A percentile compares a stretch with the other conserved stretches of the same genome.
Conservation (phyloP, 2,113 vertebrate species). For the Bubo bubo region DNA sequence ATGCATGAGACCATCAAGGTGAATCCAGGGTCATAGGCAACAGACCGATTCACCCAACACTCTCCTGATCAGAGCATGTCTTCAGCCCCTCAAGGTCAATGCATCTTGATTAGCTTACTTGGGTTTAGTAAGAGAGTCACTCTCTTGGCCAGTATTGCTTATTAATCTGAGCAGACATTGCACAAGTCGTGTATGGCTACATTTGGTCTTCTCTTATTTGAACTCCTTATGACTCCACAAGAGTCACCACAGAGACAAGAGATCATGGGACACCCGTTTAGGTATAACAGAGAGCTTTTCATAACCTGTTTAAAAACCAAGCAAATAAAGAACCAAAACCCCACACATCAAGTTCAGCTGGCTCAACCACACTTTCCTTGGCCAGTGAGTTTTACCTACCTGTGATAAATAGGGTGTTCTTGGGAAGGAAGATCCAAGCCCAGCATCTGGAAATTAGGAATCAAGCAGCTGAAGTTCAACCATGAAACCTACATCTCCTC, state of each 20-base stretch:
- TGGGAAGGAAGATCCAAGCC: neutral
- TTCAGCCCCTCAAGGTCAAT: neutral
- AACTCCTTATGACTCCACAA: neutral
- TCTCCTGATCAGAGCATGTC: neutral
- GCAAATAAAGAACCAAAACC: neutral
- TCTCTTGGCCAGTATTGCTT: neutral
- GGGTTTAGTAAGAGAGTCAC: neutral
- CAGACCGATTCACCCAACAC: rapidly evolving
- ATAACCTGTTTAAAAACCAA: neutral
- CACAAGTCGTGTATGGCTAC: neutral
- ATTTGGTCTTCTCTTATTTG: neutral
- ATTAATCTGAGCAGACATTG: neutral
- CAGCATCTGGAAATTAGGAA: neutral
- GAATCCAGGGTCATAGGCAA: neutral
- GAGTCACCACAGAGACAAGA: neutral
- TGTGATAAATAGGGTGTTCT: neutral
- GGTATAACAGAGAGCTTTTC: neutral
- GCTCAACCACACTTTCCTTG: neutral
- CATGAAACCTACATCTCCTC: neutral
- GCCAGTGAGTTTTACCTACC: neutral
- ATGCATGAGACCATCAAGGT: neutral
- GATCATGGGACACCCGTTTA: rapidly evolving
- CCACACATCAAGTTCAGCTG: neutral
- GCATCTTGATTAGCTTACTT: neutral
- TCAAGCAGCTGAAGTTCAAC: neutral